These are phyloP conservation scores for Sicus ferrugineus DNA, from an alignment of 2,888 invertebrate species.

Conservation along the genomic window DNA sequence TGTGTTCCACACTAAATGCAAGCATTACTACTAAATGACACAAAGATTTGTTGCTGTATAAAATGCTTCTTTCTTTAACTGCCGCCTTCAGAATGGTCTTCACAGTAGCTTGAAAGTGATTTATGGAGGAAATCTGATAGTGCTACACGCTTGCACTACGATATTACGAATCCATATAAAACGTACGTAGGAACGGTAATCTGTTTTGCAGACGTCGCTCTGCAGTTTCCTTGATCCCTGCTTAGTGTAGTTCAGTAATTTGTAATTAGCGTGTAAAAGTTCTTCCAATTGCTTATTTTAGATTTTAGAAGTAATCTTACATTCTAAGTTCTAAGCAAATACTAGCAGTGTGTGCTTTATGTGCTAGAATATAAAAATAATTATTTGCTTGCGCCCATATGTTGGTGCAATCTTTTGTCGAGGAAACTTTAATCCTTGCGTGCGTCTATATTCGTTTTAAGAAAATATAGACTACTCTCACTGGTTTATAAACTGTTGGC, in stretches of 20 bases:
- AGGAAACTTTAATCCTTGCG: neutral
- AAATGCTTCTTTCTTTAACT: constrained; percentile 1
- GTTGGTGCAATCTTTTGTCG: neutral
- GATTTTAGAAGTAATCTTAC: constrained; percentile 19
- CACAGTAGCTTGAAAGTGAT: neutral
- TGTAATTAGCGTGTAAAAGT: constrained; percentile 2
- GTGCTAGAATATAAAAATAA: neutral
- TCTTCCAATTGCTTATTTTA: constrained; percentile 30
- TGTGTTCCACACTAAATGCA: constrained; percentile 13
- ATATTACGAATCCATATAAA: constrained; percentile 7
- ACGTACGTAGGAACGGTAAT: constrained; percentile 20
- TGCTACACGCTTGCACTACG: neutral
- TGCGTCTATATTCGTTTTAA: neutral
- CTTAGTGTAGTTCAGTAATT: neutral
- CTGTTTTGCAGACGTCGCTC: neutral
- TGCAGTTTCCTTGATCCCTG: neutral
- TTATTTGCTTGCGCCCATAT: neutral
- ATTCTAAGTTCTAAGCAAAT: neutral
- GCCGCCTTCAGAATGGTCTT: neutral
- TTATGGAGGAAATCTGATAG: neutral
- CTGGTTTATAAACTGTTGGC: neutral
- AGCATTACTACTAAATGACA: constrained; percentile 31
- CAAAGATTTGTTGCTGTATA: constrained; percentile 24
- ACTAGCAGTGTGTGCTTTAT: neutral
- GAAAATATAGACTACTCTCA: neutral